Evolutionary conservation across 2,797 vertebrate species (phyloP).

Genomic region (Dipus sagitta): DNA sequence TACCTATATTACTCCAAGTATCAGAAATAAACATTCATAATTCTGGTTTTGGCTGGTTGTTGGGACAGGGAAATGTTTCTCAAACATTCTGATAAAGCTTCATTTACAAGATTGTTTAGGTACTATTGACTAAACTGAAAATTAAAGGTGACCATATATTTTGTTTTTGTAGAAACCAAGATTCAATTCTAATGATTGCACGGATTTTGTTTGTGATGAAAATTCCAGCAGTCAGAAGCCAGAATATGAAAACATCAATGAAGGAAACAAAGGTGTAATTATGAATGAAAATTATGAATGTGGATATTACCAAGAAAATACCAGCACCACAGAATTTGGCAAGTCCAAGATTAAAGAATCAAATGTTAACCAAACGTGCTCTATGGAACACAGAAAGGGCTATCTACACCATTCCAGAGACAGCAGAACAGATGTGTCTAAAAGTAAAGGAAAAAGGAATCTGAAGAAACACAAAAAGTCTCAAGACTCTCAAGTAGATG

Average conservation of each 20-base stretch:
- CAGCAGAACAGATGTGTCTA: constrained; percentile 1
- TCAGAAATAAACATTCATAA: constrained; percentile 39
- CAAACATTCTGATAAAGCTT: constrained; percentile 4
- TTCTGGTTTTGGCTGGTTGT: constrained; percentile 22
- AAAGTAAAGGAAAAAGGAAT: constrained; percentile 53
- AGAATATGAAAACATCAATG: constrained; percentile 58
- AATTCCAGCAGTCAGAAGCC: constrained; percentile 68
- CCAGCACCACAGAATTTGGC: not conserved
- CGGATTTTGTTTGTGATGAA: constrained; percentile 55
- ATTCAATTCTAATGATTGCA: constrained; percentile 50
- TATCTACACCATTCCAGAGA: constrained; percentile 24
- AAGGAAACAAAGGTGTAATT: constrained; percentile 62
- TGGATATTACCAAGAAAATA: constrained; percentile 62
- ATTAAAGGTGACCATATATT: constrained; percentile 58
- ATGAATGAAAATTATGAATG: constrained; percentile 57
- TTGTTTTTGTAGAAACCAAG: constrained; percentile 79
- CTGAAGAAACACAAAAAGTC: not conserved
- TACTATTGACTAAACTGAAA: constrained; percentile 55
- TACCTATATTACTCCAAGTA: constrained; percentile 25
- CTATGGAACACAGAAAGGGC: constrained; percentile 10
- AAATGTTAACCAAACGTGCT: not conserved
- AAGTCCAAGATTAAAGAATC: constrained; percentile 52
- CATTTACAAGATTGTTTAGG: not conserved
- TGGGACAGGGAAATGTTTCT: constrained; percentile 43
- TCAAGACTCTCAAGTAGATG: not conserved